Percentiles rank a stretch among this genome's conserved stretches.
Conservation (phyloP, 2,888 invertebrate species). For the Dendrolimus pini region DNA sequence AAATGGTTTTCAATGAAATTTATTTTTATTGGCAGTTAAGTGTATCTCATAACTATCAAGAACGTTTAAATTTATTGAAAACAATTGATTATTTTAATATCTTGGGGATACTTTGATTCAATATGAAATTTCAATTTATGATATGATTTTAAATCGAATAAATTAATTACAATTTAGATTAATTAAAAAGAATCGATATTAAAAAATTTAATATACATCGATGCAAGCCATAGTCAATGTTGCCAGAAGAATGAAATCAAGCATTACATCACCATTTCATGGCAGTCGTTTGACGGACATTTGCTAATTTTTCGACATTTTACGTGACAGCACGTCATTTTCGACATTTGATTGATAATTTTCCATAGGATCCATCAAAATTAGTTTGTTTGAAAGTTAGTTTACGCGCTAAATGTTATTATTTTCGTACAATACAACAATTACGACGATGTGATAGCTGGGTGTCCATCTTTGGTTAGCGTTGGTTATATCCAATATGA, state of each 20-base stretch:
- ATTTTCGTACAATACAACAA: constrained; percentile 42
- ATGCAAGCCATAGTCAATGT: constrained; percentile 22
- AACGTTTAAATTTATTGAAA: too few relatives aligned
- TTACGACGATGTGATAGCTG: constrained; percentile 59
- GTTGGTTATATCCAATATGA: constrained; percentile 40
- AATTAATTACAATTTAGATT: too few relatives aligned
- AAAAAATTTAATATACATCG: too few relatives aligned
- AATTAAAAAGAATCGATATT: too few relatives aligned
- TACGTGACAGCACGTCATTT: constrained; percentile 77
- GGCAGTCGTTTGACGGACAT: constrained; percentile 64
- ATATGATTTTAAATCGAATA: too few relatives aligned
- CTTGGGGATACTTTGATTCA: too few relatives aligned
- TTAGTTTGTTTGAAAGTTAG: constrained; percentile 75
- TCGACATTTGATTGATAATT: constrained; percentile 77
- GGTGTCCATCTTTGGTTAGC: constrained; percentile 51
- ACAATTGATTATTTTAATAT: too few relatives aligned
- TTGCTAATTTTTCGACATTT: constrained; percentile 65
- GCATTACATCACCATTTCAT: constrained; percentile 73
- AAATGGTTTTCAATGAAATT: too few relatives aligned
- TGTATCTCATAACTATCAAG: too few relatives aligned
- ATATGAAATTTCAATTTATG: too few relatives aligned
- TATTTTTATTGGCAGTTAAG: too few relatives aligned
- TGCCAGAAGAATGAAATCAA: constrained; percentile 41
- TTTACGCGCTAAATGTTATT: constrained; percentile 69
- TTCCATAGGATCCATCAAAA: constrained; percentile 71